Percentiles rank a stretch among this genome's conserved stretches.
These are phyloP conservation scores for Troglohyphantes excavatus DNA, from an alignment of 2,888 invertebrate species.

Conservation along the genomic window DNA sequence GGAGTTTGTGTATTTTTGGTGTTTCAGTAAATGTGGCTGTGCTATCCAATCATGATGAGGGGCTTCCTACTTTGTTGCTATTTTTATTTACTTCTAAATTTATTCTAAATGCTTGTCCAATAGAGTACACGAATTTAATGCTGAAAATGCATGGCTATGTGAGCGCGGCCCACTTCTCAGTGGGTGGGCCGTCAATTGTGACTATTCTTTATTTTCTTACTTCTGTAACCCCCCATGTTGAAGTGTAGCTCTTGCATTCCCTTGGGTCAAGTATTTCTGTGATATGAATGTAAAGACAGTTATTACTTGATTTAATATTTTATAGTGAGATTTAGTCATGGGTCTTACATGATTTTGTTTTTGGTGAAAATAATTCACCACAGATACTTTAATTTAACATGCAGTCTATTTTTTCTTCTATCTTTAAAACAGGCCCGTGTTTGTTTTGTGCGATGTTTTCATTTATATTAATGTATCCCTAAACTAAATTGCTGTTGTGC, in stretches of 20 bases:
- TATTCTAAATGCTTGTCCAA: conserved; percentile 44
- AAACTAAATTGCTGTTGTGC: neutral
- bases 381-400: neutral
- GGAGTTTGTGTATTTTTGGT: neutral
- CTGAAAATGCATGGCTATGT: conserved; percentile 42
- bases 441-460: neutral
- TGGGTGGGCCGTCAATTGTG: neutral
- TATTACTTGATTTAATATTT: conserved; percentile 75
- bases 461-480: neutral
- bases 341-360: conserved; percentile 37
- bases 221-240: conserved; percentile 36
- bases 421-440: neutral
- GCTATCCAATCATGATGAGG: conserved; percentile 55
- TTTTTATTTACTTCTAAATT: conserved; percentile 47
- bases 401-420: neutral
- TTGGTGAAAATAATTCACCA: neutral
- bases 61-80: conserved; percentile 51
- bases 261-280: conserved; percentile 76
- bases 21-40: conserved; percentile 5
- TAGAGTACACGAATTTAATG: conserved; percentile 34
- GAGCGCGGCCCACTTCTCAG: conserved; percentile 13
- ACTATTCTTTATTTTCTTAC: conserved; percentile 34
- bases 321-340: conserved; percentile 74
- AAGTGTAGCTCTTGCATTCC: conserved; percentile 72
- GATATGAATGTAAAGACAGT: conserved; percentile 72